Percentiles rank a stretch among this genome's conserved stretches.
Conservation (phyloP, 2,888 invertebrate genomes). For the Sinotaia quadrata region DNA sequence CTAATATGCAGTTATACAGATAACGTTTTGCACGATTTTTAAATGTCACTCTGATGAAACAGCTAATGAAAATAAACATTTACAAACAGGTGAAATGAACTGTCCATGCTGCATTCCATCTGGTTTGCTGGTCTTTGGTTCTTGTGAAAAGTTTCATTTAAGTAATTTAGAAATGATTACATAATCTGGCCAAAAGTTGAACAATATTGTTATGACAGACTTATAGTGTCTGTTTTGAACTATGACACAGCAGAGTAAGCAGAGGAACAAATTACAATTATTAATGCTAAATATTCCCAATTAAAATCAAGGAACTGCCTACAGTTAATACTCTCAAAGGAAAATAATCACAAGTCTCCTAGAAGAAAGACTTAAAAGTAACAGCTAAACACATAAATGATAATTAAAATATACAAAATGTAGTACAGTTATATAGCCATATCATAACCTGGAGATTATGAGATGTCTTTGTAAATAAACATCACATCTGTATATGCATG, state of each 20-base stretch:
- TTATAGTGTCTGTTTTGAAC: background rate
- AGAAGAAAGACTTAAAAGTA: no score
- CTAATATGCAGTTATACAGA: background rate
- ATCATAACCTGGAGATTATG: no score
- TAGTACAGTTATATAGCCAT: no score
- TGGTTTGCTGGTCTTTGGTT: no score
- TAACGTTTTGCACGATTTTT: no score
- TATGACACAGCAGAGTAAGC: background rate
- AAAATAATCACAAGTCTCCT: no score
- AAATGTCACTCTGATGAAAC: no score
- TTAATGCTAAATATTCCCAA: background rate
- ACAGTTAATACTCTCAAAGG: no score
- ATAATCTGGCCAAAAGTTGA: background rate
- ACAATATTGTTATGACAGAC: background rate
- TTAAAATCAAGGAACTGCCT: background rate
- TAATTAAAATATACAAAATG: no score
- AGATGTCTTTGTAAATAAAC: background rate
- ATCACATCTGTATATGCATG: conserved; percentile 37
- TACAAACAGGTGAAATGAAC: background rate
- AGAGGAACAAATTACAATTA: background rate
- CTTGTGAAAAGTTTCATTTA: no score
- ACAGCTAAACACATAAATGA: no score
- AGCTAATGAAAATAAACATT: background rate
- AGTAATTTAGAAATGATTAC: no score
- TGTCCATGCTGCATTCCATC: conserved; percentile 19